phyloP scores from a whole-genome alignment of 2,113 vertebrate species.

The Phrynosoma blainvillii region DNA sequence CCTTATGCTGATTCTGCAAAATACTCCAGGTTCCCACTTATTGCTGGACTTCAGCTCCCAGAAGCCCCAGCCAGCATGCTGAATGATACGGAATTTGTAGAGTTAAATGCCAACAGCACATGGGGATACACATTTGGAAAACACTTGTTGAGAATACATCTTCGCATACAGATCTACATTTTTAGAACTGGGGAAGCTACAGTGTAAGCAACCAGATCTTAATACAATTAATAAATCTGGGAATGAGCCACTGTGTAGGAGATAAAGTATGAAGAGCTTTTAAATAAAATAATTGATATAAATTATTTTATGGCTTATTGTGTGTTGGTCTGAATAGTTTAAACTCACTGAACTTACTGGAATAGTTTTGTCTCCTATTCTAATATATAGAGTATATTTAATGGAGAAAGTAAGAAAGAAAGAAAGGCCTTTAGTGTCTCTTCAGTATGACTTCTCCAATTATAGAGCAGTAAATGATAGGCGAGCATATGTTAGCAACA shows the following conservation, averaged over 20 bases:
- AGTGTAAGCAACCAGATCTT: background rate
- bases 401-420: slow-evolving; percentile 43
- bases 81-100: too few species aligned
- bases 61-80: too few species aligned
- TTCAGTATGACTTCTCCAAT: slow-evolving; percentile 77
- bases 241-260: slow-evolving; percentile 9
- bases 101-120: too few species aligned
- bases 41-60: too few species aligned
- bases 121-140: background rate
- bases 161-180: background rate
- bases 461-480: slow-evolving; percentile 73
- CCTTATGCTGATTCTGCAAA: background rate
- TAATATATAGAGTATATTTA: slow-evolving; percentile 67
- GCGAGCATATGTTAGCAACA: slow-evolving; percentile 78
- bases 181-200: background rate
- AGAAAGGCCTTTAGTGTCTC: slow-evolving; percentile 63
- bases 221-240: slow-evolving; percentile 6
- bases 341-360: background rate
- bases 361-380: slow-evolving; percentile 51
- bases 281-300: too few species aligned
- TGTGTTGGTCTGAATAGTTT: too few species aligned
- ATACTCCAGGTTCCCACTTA: too few species aligned
- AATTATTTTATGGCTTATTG: too few species aligned
- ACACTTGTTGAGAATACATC: background rate
- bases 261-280: background rate